phyloP scores from a whole-genome alignment of 92 coral and sea anemone genomes.

The Chrysogorgia sp. region DNA sequence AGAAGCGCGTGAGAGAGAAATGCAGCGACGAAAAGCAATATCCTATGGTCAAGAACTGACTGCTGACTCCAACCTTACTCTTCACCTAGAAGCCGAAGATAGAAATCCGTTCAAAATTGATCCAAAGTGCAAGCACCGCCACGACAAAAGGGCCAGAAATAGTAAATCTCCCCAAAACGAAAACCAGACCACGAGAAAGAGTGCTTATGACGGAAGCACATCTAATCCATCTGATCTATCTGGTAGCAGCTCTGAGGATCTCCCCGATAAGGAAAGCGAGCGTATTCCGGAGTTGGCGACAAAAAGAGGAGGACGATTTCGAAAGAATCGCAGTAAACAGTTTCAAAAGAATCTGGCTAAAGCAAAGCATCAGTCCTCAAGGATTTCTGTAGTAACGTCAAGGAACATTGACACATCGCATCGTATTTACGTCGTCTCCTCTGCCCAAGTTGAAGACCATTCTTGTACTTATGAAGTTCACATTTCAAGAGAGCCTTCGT shows the following conservation, averaged over 20 bases:
- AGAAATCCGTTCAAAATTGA: conserved; percentile 23
- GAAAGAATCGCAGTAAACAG: conserved; percentile 21
- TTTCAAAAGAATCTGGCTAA: conserved; percentile 16
- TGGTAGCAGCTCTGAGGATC: conserved; percentile 36
- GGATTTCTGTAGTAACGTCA: conserved; percentile 17
- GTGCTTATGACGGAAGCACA: neutral
- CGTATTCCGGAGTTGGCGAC: neutral
- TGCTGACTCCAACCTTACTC: neutral
- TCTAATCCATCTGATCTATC: conserved; percentile 17
- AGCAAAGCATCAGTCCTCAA: conserved; percentile 19
- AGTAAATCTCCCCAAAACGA: neutral
- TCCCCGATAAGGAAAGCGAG: neutral
- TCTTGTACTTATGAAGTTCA: conserved; percentile 40
- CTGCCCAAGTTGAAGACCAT: conserved; percentile 33
- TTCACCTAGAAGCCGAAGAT: conserved; percentile 14
- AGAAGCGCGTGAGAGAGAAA: conserved; percentile 39
- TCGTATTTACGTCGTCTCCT: conserved; percentile 26
- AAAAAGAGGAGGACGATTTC: conserved; percentile 21
- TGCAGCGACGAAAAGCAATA: conserved; percentile 27
- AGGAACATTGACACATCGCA: conserved; percentile 13
- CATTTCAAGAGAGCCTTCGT: conserved; percentile 10
- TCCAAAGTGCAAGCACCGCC: conserved; percentile 36
- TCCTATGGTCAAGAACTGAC: conserved; percentile 25
- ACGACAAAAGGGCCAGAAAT: conserved; percentile 38
- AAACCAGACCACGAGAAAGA: neutral